Conservation (phyloP, 2,113 vertebrate species). For the Anser brachyrhynchus region DNA sequence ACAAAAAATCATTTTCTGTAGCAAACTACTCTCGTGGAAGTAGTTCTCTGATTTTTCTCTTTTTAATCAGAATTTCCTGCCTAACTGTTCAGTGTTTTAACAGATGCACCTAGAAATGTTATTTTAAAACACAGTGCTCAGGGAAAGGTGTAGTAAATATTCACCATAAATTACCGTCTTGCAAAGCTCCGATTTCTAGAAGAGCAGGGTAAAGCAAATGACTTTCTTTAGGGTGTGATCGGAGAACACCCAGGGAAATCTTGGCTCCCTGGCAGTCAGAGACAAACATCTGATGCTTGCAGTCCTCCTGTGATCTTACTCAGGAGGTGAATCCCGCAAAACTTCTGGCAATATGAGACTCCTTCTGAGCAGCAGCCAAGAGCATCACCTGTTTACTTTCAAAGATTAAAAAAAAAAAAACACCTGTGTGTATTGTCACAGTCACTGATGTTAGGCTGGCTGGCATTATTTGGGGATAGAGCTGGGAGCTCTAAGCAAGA, state of each 20-base stretch:
- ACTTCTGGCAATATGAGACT: not conserved
- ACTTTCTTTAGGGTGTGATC: not conserved
- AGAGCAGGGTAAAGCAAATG: not conserved
- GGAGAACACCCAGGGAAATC: not conserved
- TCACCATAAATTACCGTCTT: not conserved
- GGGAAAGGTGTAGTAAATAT: not conserved
- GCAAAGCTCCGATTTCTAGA: not conserved
- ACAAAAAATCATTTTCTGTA: not conserved
- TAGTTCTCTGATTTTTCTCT: constrained; percentile 12
- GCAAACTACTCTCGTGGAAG: not conserved
- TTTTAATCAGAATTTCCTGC: not conserved
- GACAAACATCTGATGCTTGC: not conserved
- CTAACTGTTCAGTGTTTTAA: not conserved
- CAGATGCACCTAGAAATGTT: not conserved
- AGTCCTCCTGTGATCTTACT: not conserved
- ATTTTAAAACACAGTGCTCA: not conserved
- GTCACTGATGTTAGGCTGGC: not conserved
- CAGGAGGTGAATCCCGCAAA: not conserved
- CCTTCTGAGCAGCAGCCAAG: not conserved
- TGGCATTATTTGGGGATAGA: not conserved
- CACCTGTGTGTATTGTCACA: not conserved
- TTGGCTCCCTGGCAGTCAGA: not conserved
- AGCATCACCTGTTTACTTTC: not conserved
- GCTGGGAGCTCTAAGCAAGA: not conserved
- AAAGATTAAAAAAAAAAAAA: not conserved